Evolutionary conservation across 2,797 vertebrate species (phyloP).

Genomic region (Brotula barbata): DNA sequence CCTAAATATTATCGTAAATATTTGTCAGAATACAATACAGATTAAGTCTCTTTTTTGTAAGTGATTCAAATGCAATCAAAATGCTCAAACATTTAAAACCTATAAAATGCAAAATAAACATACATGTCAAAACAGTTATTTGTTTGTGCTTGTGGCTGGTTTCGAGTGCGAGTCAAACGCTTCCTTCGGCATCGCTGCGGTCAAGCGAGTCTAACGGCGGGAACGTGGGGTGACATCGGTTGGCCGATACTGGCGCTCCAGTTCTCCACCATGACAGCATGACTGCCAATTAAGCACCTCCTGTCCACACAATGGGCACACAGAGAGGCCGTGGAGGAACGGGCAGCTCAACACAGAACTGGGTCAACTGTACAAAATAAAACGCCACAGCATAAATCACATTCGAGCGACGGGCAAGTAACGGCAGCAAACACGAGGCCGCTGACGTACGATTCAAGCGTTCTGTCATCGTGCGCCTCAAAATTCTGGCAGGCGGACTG

Average conservation of each 20-base stretch:
- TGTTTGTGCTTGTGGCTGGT: constrained; percentile 60
- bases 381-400: constrained; percentile 34
- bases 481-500: constrained; percentile 5
- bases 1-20: constrained; percentile 64
- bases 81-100: constrained; percentile 62
- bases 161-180: constrained; percentile 31
- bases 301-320: constrained; percentile 33
- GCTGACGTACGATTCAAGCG: neutral
- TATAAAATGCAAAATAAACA: constrained; percentile 72
- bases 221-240: constrained; percentile 46
- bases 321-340: constrained; percentile 20
- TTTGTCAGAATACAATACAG: constrained; percentile 60
- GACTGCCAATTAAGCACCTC: constrained; percentile 22
- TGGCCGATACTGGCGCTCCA: constrained; percentile 19
- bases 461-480: constrained; percentile 28
- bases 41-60: constrained; percentile 49
- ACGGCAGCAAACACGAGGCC: constrained; percentile 21
- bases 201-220: constrained; percentile 20
- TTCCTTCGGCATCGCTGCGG: constrained; percentile 42
- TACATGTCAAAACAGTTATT: constrained; percentile 52
- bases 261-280: constrained; percentile 20
- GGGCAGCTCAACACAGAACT: constrained; percentile 39
- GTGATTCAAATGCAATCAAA: constrained; percentile 65
- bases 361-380: constrained; percentile 26
- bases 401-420: constrained; percentile 38